Conservation (phyloP, 2,888 invertebrate genomes). For the Lampropteryx suffumata region DNA sequence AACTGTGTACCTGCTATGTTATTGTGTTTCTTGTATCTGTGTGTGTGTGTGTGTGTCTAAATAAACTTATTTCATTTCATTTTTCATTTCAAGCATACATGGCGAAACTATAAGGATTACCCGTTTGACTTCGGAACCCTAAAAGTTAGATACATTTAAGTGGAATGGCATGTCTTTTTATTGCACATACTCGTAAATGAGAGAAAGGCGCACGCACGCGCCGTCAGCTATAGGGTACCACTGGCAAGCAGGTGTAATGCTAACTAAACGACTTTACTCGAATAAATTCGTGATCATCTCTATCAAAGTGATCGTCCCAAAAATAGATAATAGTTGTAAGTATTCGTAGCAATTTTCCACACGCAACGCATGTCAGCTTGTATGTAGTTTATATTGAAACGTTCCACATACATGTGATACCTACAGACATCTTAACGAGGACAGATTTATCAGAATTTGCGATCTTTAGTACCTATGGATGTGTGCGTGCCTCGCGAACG, state of each 20-base stretch:
- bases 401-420: slow-evolving; percentile 45
- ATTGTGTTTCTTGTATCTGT: no score
- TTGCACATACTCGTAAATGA: no score
- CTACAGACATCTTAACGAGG: slow-evolving; percentile 55
- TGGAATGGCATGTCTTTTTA: no score
- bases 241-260: neutral
- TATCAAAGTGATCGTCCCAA: slow-evolving; percentile 1
- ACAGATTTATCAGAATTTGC: slow-evolving; percentile 52
- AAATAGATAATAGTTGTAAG: slow-evolving; percentile 9
- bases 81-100: no score
- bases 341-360: slow-evolving; percentile 12
- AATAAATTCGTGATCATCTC: neutral
- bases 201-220: no score
- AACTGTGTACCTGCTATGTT: no score
- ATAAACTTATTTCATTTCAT: no score
- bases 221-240: no score
- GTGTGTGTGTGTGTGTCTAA: no score
- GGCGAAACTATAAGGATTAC: no score
- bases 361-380: slow-evolving; percentile 33
- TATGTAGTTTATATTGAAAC: slow-evolving; percentile 45
- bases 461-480: slow-evolving; percentile 51
- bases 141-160: no score
- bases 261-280: slow-evolving; percentile 3
- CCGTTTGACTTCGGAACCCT: no score
- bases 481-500: slow-evolving; percentile 43